Conservation (phyloP, 2,113 vertebrate species). For the Tylochromis polylepis region DNA sequence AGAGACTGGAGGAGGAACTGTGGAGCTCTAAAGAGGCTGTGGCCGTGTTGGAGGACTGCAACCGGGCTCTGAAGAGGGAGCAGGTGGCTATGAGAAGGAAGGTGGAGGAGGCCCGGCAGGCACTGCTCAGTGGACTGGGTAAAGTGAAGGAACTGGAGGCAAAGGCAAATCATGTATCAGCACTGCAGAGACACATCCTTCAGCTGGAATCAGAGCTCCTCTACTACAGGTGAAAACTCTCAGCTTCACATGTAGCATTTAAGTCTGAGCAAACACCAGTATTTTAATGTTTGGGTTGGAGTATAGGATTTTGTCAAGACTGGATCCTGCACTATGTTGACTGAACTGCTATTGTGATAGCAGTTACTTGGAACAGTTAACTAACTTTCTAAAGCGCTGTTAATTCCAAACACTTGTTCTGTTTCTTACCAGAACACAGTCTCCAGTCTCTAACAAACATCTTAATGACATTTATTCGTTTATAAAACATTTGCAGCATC, state of each 20-base stretch:
- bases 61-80: slow-evolving; percentile 76
- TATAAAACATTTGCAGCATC: neutral
- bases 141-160: slow-evolving; percentile 89
- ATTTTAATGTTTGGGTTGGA: neutral
- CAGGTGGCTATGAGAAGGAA: slow-evolving; percentile 83
- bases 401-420: neutral
- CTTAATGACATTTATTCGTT: neutral
- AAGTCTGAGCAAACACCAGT: neutral
- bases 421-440: neutral
- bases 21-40: slow-evolving; percentile 74
- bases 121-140: slow-evolving; percentile 77
- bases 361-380: neutral
- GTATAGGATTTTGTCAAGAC: fast-evolving
- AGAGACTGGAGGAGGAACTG: slow-evolving; percentile 82
- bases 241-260: neutral
- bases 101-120: slow-evolving; percentile 83
- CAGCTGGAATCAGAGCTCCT: slow-evolving; percentile 82
- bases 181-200: slow-evolving; percentile 75
- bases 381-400: neutral
- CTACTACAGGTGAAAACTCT: slow-evolving; percentile 77
- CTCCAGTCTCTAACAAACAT: neutral
- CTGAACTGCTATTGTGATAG: neutral
- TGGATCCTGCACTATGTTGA: neutral
- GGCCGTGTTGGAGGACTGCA: slow-evolving; percentile 77
- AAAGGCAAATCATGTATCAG: slow-evolving; percentile 78